Evolutionary conservation across 53 echinoderm and acorn worm species (phyloP), one percentile per base, ranked within the genome.

Genomic region (Paelopatides confundens): DNA sequence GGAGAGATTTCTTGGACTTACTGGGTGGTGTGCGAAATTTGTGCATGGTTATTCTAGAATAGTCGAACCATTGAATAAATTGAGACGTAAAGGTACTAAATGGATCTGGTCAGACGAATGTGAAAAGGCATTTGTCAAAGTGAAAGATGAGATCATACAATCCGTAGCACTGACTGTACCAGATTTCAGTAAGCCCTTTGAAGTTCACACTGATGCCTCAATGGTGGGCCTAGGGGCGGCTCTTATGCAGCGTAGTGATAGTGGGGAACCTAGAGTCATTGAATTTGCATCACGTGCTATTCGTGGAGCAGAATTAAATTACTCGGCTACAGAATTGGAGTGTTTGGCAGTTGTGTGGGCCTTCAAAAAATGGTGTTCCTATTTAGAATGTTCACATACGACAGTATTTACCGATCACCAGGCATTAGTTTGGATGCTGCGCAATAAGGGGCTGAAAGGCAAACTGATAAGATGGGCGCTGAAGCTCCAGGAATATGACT

Each of bases 141-240:
- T 90, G 35, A 85, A 50, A 17, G 35, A 70, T 17, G 53, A 71
- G 23, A 63, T 90, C n/a, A n/a, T 38, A 67, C 33, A 12, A 24
- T 71, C 82, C 13, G 88, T 83, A n/a, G 52, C 84, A 11, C 68
- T 88, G 17, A 88, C 63, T 30, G 71, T 88, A 36, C 92, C 88
- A 31, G 85, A 88, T 32, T 38, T n/a, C 11, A 6, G 53, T 15
- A 65, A 65, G 8, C 36, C 77, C 11, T 92, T 92, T 40, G 47
- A 52, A 1, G 74, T 92, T 4, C 88, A 92, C 38, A 89, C 89
- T 4, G 92, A 92, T 77, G 89, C 86, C n/a, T 71, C 65, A 23
- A 62, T 64, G 26, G 51, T 46, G 2, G 85, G 92, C 18, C 66
- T 92, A 2, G 87, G 85, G 13, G 88, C 88, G 15, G 74, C 87